Evolutionary conservation across 2,113 vertebrate genomes (phyloP), one percentile per base, ranked within the genome.

Genomic region (Chascanopsetta lugubris): DNA sequence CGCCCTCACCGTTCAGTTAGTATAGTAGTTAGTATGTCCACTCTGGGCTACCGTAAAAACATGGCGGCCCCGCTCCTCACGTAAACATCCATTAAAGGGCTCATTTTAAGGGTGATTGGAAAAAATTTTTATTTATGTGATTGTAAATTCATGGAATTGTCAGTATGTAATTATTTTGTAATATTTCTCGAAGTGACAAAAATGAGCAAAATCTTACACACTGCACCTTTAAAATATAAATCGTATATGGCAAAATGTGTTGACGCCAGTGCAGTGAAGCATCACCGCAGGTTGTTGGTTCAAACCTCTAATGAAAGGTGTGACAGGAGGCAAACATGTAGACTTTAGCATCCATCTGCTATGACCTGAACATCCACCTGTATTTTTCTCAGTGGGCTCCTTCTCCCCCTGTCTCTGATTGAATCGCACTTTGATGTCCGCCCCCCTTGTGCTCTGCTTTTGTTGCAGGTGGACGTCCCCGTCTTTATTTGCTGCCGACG

Each of bases 331-430:
- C 55, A 38, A 21, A 66, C 51, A 60, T 72, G 76, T 72, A 26
- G 42, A 42, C 0, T 6, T 70, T 76, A 45, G 17, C 38, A 24
- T 10, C 24, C 53, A 59, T 70, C 38, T 53, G 70, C 57, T 11
- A 84, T 88, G 78, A 89, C 77, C 61, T 77, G 65, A 46, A 82
- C 64, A 72, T 72, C 36, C 68, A 79, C 77, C 84, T 75, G 77
- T 24, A 20, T 75, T 90, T 87, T 85, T 82, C 85, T 68, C 85
- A 70, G 84, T 43, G 27, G 77, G 82, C 27, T 6, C 53, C 20
- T 11, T 45, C 20, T n/a, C 10, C n/a, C 55, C 57, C 45, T 62
- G 48, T 47, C 24, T 40, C 56, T 1, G n/a, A 29, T 17, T 22
- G 45, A 79, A 70, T 63, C 40, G 29, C 47, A 24, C 87, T 81